phyloP scores from a whole-genome alignment of 2,797 vertebrate genomes.

The Poliocrania exsul region DNA sequence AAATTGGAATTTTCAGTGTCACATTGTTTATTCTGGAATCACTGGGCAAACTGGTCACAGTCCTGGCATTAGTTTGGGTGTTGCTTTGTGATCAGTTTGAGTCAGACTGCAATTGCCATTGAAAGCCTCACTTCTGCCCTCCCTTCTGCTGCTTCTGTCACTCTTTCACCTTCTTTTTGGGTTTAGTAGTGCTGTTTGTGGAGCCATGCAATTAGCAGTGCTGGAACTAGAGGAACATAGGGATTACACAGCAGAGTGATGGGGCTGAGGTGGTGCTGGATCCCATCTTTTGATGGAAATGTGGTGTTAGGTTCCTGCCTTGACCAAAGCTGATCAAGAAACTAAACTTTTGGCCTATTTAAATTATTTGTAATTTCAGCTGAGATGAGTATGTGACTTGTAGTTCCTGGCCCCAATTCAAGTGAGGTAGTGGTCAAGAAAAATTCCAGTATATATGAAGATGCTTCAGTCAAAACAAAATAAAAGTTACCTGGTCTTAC shows the following conservation, averaged over 20 bases:
- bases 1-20: neutral
- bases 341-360: neutral
- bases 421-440: neutral
- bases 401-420: neutral
- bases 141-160: neutral
- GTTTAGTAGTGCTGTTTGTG: neutral
- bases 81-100: neutral
- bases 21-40: neutral
- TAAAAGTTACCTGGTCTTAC: neutral
- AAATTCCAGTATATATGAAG: neutral
- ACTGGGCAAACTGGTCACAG: neutral
- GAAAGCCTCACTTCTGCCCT: neutral
- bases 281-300: neutral
- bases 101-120: neutral
- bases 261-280: neutral
- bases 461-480: neutral
- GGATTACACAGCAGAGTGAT: neutral
- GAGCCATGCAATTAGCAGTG: neutral
- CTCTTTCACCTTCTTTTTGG: neutral
- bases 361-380: neutral
- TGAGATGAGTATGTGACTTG: neutral
- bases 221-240: neutral
- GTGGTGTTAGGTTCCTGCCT: neutral
- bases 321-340: neutral
- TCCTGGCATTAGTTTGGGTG: neutral